Conservation (phyloP, 2,113 vertebrate species). For the Ginglymostoma cirratum region DNA sequence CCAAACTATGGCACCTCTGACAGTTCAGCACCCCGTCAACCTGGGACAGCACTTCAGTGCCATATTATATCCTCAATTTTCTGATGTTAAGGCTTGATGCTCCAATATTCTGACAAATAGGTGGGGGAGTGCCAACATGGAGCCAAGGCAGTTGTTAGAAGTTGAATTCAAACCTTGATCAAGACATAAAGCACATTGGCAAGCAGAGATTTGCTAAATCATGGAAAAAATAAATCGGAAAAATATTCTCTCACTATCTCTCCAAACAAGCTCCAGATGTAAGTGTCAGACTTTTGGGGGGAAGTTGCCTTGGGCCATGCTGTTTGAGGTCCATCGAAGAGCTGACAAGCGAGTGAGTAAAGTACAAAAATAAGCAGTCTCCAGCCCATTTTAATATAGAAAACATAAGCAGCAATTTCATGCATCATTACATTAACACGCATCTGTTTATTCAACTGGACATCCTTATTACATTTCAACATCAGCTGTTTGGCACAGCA, state of each 20-base stretch:
- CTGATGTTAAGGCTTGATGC: neutral
- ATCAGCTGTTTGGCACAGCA: neutral
- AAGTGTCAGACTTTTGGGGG: neutral
- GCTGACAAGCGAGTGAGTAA: neutral
- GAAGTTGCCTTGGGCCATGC: neutral
- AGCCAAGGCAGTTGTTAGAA: neutral
- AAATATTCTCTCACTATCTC: neutral
- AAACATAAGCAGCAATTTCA: conserved; percentile 29
- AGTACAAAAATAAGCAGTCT: neutral
- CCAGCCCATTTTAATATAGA: neutral
- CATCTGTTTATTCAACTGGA: conserved; percentile 11
- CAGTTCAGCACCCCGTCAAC: neutral
- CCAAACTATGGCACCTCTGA: neutral
- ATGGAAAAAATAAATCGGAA: neutral
- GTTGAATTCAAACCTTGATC: neutral
- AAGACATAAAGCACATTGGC: neutral
- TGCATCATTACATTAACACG: conserved; percentile 19
- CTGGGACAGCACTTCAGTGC: neutral
- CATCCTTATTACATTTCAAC: conserved; percentile 2
- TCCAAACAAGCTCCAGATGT: neutral
- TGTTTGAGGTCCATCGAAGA: neutral
- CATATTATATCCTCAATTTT: neutral
- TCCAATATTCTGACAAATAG: neutral
- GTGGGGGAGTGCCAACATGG: neutral
- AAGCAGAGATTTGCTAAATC: neutral